Evolutionary conservation across 2,797 vertebrate species (phyloP), one percentile per base, ranked within the genome.

Genomic region (Spheniscus humboldti): DNA sequence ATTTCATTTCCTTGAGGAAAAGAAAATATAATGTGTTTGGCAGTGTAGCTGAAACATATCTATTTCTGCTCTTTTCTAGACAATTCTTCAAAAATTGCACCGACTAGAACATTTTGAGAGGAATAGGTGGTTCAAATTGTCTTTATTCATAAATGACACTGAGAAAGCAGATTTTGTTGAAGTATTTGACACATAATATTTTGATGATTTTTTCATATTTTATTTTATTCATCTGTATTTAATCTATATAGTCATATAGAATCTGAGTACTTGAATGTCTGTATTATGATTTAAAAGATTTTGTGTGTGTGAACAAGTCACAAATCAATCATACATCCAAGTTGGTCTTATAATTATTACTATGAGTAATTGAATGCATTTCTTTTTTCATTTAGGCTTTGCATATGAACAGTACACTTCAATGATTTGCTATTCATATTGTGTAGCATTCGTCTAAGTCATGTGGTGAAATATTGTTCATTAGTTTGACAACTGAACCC

Each of bases 401-500:
- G 37, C 37, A 47, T 87, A 64, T 75, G 47, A 96, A 80, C 48
- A 80, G 56, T 64, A 80, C 28, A 72, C 52, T 93, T 87, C 6
- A 24, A 66, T 7, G 27, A 83, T 92, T 90, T 94, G 22, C 48
- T 90, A 45, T 86, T 94, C 92, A 66, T 63, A 33, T 55, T 78
- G 31, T 67, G 19, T 66, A 82, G 19, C 20, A 82, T 82, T 87
- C 18, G 22, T 69, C 71, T 82, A 59, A 84, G 67, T 85, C 50
- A 23, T 86, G 19, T 78, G 80, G 68, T 80, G 39, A 92, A 91
- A 90, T 94, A 86, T 83, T 86, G 62, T 69, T 90, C 78, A 72
- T 90, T 90, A 94, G 88, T 92, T 94, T 90, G 82, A 78, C 82
- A 90, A 88, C n/a, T 52, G 64, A 86, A 83, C 18, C 11, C 15